Conservation (phyloP, 2,888 invertebrate species). For the Tubulanus polymorphus region DNA sequence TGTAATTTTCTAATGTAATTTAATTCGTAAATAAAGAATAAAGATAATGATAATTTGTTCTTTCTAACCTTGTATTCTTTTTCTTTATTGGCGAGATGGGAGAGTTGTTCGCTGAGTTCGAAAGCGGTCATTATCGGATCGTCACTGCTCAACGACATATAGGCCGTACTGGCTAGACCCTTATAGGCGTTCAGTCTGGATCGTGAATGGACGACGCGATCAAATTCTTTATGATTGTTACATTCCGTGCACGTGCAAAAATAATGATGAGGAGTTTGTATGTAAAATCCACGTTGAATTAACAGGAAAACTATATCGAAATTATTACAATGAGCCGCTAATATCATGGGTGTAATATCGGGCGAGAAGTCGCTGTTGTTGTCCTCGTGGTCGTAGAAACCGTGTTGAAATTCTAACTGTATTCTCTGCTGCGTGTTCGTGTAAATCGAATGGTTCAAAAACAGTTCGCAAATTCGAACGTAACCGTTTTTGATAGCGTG, state of each 20-base stretch:
- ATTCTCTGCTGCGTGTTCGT: constrained; percentile 12
- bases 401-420: constrained; percentile 26
- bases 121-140: constrained; percentile 29
- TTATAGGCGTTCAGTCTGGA: constrained; percentile 28
- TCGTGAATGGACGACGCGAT: constrained; percentile 28
- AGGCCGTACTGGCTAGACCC: constrained; percentile 29
- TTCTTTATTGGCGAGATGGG: constrained; percentile 24
- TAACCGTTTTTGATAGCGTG: constrained; percentile 28
- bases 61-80: constrained; percentile 29
- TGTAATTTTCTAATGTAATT: no score
- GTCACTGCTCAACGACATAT: constrained; percentile 27
- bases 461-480: constrained; percentile 28
- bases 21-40: no score
- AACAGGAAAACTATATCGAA: constrained; percentile 31
- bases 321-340: constrained; percentile 31
- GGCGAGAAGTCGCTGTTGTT: constrained; percentile 25
- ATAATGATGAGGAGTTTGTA: constrained; percentile 27
- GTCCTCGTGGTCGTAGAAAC: constrained; percentile 27
- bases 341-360: constrained; percentile 28
- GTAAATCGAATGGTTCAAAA: constrained; percentile 23
- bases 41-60: no score
- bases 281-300: constrained; percentile 26
- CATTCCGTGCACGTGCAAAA: constrained; percentile 28
- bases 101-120: constrained; percentile 23
- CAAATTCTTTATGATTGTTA: constrained; percentile 26